Percentiles rank a stretch among this genome's conserved stretches.
Conservation (phyloP, 2,113 vertebrate species). For the Corythornis vintsioides region DNA sequence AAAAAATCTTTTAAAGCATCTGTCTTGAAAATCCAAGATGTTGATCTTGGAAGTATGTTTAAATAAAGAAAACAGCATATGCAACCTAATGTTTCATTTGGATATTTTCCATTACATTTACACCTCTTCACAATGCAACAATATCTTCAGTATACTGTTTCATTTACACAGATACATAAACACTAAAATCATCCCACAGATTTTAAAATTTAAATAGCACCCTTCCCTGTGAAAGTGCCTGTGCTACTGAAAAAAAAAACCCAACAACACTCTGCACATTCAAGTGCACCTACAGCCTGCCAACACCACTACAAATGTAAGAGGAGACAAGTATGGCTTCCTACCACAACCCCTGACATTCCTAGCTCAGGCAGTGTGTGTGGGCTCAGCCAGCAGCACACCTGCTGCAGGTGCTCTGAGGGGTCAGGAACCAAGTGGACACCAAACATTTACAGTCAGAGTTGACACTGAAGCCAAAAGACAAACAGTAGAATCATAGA, state of each 20-base stretch:
- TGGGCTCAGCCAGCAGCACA: neutral
- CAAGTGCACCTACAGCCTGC: neutral
- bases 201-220: neutral
- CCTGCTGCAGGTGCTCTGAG: neutral
- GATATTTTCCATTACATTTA: neutral
- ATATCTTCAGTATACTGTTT: neutral
- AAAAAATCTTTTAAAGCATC: too few species aligned
- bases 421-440: neutral
- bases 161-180: neutral
- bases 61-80: neutral
- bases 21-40: neutral
- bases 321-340: neutral
- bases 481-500: neutral
- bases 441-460: neutral
- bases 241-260: neutral
- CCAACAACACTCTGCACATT: too few species aligned
- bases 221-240: neutral
- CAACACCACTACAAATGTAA: rapidly evolving
- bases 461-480: neutral
- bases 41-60: neutral
- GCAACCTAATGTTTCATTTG: neutral
- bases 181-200: neutral
- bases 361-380: neutral
- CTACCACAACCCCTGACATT: neutral
- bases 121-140: neutral